Base-by-base conservation (phyloP, 2,113 vertebrate species). In the Picathartes gymnocephalus region DNA sequence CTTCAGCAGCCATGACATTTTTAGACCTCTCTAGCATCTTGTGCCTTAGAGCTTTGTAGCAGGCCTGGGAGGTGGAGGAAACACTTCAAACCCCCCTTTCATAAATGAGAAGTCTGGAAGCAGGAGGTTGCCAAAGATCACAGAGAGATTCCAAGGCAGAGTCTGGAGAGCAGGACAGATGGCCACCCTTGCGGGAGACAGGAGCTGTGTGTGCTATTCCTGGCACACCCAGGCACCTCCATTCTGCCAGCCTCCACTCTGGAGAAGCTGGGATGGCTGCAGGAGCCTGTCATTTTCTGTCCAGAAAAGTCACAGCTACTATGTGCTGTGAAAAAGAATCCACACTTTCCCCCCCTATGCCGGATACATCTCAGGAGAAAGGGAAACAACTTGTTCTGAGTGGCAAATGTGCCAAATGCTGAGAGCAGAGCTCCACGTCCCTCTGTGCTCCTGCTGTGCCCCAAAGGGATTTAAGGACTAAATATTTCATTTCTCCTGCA, bases 71-170 rank as follows among this genome's bases (percentile, higher is more conserved):
- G 69, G n/a, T 60, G 57, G 48, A 92, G 76, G 76, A 58, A 90
- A 30, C 35, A 37, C 65, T 47, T 48, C 54, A 90, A 87, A 28
- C 5, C 84, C 73, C 54, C 35, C 33, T 37, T 80, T 68, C 33
- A 22, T 39, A 57, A 37, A 65, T 7, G 37, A 72, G 70, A 58
- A 90, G 45, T 50, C 69, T 92, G 77, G 71, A 94, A 86, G 53
- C 24, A 0, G 60, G 61, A 90, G 76, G 51, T 10, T 90, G 93
- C 90, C 96, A 95, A 91, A 66, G 91, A 91, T 90, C 84, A 85
- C 66, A 92, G 66, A 0, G 40, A 0, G 0, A 44, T 45, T 78
- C 91, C 91, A 91, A 78, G 77, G 81, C 87, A 83, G 73, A 16
- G 5, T 40, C 6, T 12, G 51, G 80, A 73, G 68, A 66, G 62